Percentiles rank a stretch among this genome's conserved stretches.
phyloP scores from a whole-genome alignment of 2,113 vertebrate species.

The Ceuthmochares aereus region DNA sequence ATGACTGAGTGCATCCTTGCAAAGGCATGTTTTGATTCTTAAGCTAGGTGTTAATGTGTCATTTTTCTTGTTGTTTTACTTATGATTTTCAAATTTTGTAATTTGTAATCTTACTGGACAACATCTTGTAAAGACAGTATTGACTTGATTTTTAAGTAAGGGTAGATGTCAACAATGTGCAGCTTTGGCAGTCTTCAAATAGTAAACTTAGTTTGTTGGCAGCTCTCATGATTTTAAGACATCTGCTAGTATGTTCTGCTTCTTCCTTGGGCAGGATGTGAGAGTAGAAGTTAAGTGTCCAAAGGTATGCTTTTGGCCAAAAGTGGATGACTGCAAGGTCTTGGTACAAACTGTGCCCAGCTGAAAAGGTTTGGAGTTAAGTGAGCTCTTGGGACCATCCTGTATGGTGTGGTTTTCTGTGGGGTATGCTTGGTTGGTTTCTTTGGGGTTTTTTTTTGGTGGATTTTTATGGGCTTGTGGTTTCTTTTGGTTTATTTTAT shows the following conservation, averaged over 20 bases:
- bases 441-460: neutral
- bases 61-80: neutral
- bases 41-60: neutral
- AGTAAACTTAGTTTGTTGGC: neutral
- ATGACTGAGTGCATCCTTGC: neutral
- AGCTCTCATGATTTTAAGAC: neutral
- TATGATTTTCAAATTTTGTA: neutral
- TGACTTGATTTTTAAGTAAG: neutral
- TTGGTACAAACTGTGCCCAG: neutral
- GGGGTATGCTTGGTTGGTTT: neutral
- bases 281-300: neutral
- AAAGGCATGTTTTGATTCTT: neutral
- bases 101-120: neutral
- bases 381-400: neutral
- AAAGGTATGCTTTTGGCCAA: neutral
- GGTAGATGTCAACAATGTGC: neutral
- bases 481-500: neutral
- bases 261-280: conserved; percentile 24
- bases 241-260: neutral
- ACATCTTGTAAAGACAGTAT: neutral
- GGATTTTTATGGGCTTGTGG: neutral
- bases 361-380: neutral
- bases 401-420: neutral
- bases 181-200: neutral
- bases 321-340: neutral